These are phyloP conservation scores for Semicossyphus pulcher DNA, from an alignment of 2,113 vertebrate genomes.

Conservation along the genomic window DNA sequence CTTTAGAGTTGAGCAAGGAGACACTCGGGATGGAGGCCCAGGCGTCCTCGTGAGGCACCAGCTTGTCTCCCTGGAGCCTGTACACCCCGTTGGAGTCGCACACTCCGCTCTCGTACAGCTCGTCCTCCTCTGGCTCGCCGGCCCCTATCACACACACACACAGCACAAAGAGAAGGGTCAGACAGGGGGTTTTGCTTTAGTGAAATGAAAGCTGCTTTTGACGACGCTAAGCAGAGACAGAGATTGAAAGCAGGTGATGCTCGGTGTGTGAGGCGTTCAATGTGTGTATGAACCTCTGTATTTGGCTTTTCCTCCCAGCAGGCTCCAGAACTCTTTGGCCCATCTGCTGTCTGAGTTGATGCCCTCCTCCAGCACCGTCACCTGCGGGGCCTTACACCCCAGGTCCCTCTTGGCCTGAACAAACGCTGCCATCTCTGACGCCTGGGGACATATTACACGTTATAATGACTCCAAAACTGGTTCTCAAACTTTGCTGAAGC, in stretches of 20 bases:
- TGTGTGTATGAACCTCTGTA: slow-evolving; percentile 78
- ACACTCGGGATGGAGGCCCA: slow-evolving; percentile 86
- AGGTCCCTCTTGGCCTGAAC: slow-evolving; percentile 86
- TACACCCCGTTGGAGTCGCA: slow-evolving; percentile 84
- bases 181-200: too few relatives aligned
- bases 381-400: slow-evolving; percentile 84
- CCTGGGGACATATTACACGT: slow-evolving; percentile 59
- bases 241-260: not conserved
- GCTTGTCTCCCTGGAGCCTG: slow-evolving; percentile 82
- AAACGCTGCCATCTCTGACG: slow-evolving; percentile 84
- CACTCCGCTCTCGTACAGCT: slow-evolving; percentile 84
- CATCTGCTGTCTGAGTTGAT: slow-evolving; percentile 82
- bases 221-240: not conserved
- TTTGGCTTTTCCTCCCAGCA: slow-evolving; percentile 81
- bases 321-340: slow-evolving; percentile 86
- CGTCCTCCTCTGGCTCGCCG: slow-evolving; percentile 86
- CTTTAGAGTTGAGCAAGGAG: slow-evolving; percentile 82
- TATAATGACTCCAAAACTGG: not conserved
- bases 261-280: not conserved
- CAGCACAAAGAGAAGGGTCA: not conserved
- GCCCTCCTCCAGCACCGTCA: slow-evolving; percentile 85
- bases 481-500: not conserved
- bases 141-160: slow-evolving; percentile 73
- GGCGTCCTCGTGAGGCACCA: slow-evolving; percentile 83
- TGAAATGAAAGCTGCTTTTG: not conserved